Conservation (phyloP, 2,888 invertebrate genomes). For the Parnassius apollo region DNA sequence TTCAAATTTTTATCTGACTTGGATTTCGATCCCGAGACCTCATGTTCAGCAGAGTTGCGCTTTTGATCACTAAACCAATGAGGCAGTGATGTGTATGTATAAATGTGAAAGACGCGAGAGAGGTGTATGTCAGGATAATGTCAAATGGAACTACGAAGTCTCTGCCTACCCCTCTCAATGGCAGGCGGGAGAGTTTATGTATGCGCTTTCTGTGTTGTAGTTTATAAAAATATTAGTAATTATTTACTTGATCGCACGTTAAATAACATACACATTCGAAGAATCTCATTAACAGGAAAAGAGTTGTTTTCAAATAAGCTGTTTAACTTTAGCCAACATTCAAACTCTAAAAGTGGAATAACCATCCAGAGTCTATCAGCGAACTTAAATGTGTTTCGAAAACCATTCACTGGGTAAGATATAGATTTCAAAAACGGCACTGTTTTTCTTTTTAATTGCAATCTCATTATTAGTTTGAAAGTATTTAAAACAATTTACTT, state of each 20-base stretch:
- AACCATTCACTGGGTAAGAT: slow-evolving; percentile 10
- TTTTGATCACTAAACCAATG: no score
- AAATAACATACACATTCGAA: not conserved
- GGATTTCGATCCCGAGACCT: no score
- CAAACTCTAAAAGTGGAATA: slow-evolving; percentile 10
- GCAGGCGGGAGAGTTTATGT: no score
- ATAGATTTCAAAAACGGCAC: not conserved
- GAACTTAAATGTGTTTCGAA: slow-evolving; percentile 22
- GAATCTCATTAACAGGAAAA: slow-evolving; percentile 1
- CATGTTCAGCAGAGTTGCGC: no score
- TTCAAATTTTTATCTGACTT: no score
- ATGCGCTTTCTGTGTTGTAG: no score
- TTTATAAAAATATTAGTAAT: no score
- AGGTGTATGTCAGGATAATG: no score
- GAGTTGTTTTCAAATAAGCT: slow-evolving; percentile 7
- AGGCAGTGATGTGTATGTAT: no score
- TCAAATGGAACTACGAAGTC: no score
- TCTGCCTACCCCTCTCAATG: no score
- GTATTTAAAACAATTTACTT: not conserved
- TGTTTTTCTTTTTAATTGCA: not conserved
- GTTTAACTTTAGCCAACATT: slow-evolving; percentile 21
- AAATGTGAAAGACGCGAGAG: no score
- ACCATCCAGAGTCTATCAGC: slow-evolving; percentile 12
- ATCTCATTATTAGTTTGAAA: not conserved
- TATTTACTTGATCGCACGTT: not conserved